Conservation (phyloP, 1,140 invertebrate genomes). For the Spodoptera litura region DNA sequence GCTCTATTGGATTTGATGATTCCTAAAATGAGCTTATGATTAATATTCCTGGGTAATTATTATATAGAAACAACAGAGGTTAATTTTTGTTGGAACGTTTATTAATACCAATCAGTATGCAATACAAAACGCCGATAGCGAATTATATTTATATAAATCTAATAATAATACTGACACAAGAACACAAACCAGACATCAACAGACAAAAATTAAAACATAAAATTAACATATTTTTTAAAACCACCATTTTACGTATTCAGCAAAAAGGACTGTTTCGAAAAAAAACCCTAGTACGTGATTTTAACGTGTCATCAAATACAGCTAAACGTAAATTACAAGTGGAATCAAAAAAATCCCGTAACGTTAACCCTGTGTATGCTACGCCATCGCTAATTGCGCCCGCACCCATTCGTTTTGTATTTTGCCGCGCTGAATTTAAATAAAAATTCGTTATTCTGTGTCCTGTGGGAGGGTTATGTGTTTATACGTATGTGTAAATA, state of each 20-base stretch:
- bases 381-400: conserved; percentile 50
- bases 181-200: not conserved
- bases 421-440: conserved; percentile 48
- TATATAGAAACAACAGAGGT: no score
- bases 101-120: no score
- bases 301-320: conserved; percentile 42
- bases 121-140: no score
- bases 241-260: conserved; percentile 17
- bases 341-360: conserved; percentile 42
- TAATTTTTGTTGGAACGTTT: no score
- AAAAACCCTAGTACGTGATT: conserved; percentile 28
- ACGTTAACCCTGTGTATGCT: conserved; percentile 43
- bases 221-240: not conserved
- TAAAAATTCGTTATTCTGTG: conserved; percentile 46
- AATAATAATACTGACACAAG: not conserved
- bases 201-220: not conserved
- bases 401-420: conserved; percentile 51
- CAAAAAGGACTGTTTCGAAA: conserved; percentile 30
- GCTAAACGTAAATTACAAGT: conserved; percentile 47
- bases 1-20: no score
- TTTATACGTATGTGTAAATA: conserved; percentile 1
- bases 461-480: conserved; percentile 21
- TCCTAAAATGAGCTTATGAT: no score
- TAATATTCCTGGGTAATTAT: no score
- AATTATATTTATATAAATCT: no score